Evolutionary conservation across 2,113 vertebrate genomes (phyloP).

Genomic region (Hippocampus comes): DNA sequence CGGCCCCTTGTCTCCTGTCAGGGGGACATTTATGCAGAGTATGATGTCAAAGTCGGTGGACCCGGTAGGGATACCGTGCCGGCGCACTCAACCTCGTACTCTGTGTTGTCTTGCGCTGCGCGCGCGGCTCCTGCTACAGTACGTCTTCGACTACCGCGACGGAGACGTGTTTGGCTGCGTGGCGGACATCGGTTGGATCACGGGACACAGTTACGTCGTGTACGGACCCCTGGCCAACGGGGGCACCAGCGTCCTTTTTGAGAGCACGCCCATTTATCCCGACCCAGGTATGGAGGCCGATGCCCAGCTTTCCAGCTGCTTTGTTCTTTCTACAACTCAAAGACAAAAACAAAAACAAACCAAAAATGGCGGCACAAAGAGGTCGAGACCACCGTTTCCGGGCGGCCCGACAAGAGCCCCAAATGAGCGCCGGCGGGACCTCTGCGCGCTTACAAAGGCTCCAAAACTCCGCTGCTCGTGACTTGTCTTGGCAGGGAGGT

Average conservation of each 20-base stretch:
- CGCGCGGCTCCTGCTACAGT: slow-evolving; percentile 52
- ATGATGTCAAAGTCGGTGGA: no score
- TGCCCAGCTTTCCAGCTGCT: no score
- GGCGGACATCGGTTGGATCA: slow-evolving; percentile 83
- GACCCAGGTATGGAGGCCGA: slow-evolving; percentile 52
- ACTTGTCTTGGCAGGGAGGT: slow-evolving; percentile 65
- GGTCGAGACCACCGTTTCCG: background rate
- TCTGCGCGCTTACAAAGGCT: background rate
- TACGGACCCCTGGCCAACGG: slow-evolving; percentile 81
- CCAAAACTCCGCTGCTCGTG: background rate
- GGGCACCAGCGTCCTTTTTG: slow-evolving; percentile 79
- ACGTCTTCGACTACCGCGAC: slow-evolving; percentile 77
- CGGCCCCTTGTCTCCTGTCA: no score
- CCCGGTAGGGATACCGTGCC: no score
- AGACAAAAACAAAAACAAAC: no score
- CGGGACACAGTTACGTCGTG: slow-evolving; percentile 77
- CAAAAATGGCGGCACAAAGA: no score
- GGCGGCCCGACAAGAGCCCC: slow-evolving; percentile 25
- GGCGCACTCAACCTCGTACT: no score
- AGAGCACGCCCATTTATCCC: slow-evolving; percentile 77
- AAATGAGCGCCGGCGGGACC: slow-evolving; percentile 18
- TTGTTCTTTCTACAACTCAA: no score
- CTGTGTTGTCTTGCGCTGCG: no score
- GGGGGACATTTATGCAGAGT: no score
- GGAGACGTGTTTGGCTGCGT: slow-evolving; percentile 79